phyloP scores from a whole-genome alignment of 2,113 vertebrate genomes.

The Myotis brandtii region DNA sequence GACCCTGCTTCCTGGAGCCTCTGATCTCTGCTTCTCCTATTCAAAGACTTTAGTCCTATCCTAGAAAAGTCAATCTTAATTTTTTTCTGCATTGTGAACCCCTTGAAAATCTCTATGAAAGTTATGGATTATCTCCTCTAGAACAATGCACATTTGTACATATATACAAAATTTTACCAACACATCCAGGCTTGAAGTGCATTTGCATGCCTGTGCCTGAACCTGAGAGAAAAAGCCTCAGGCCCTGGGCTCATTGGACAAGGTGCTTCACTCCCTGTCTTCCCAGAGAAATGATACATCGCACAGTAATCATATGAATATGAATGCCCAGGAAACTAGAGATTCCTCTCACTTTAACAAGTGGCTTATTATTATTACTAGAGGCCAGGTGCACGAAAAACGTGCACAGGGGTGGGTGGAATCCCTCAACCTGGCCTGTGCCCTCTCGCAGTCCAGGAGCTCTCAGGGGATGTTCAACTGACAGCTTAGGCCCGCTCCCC shows the following conservation, averaged over 20 bases:
- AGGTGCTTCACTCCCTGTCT: neutral
- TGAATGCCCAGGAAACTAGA: neutral
- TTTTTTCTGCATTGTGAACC: neutral
- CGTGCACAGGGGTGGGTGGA: no score
- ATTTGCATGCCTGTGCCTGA: neutral
- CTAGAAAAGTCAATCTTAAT: neutral
- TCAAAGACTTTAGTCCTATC: neutral
- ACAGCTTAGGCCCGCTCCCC: no score
- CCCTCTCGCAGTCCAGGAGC: no score
- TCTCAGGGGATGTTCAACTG: no score
- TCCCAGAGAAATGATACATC: neutral
- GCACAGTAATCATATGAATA: neutral
- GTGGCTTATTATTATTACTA: neutral
- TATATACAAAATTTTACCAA: neutral
- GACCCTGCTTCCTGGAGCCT: neutral
- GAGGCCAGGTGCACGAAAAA: no score
- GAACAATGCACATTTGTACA: conserved; percentile 8
- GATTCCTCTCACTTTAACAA: neutral
- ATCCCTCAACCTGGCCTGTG: no score
- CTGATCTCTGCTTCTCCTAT: neutral
- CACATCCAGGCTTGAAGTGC: neutral
- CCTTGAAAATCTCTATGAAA: conserved; percentile 32
- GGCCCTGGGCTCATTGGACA: neutral
- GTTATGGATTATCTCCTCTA: neutral
- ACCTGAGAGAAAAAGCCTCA: neutral